Conservation (phyloP, 2,888 invertebrate species). For the Drosophila parthenogenetica region DNA sequence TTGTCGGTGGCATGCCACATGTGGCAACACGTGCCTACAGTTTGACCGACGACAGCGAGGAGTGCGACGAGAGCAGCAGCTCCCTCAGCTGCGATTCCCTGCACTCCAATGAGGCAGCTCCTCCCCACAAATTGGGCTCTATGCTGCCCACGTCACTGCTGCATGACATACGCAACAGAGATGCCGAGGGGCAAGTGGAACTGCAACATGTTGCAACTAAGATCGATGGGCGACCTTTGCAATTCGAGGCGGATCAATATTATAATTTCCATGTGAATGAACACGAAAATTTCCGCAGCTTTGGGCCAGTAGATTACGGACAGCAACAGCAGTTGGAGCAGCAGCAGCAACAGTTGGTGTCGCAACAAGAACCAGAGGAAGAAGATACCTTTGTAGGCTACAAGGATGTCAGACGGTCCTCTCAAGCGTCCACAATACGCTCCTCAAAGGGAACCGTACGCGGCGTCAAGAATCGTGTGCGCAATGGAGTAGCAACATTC, state of each 20-base stretch:
- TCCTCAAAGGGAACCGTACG: slow-evolving; percentile 97
- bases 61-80: slow-evolving; percentile 87
- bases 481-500: slow-evolving; percentile 98
- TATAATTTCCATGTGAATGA: slow-evolving; percentile 94
- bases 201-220: slow-evolving; percentile 55
- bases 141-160: slow-evolving; percentile 87
- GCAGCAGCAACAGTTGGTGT: not conserved
- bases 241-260: slow-evolving; percentile 91
- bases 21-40: slow-evolving; percentile 86
- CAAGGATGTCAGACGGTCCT: slow-evolving; percentile 88
- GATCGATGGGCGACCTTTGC: slow-evolving; percentile 80
- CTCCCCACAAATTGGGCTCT: slow-evolving; percentile 57
- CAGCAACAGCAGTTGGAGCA: slow-evolving; percentile 8
- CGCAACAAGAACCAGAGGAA: slow-evolving; percentile 16
- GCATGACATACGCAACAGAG: slow-evolving; percentile 87
- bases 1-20: slow-evolving; percentile 10
- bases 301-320: slow-evolving; percentile 35
- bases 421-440: slow-evolving; percentile 89
- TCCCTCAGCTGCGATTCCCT: slow-evolving; percentile 93
- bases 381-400: slow-evolving; percentile 92
- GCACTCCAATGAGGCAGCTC: slow-evolving; percentile 88
- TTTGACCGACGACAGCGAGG: slow-evolving; percentile 88
- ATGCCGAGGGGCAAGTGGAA: not conserved
- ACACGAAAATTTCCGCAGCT: slow-evolving; percentile 80
- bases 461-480: slow-evolving; percentile 96